These are phyloP conservation scores for Drosophila maculinotata DNA, from an alignment of 2,888 invertebrate species.

Conservation along the genomic window DNA sequence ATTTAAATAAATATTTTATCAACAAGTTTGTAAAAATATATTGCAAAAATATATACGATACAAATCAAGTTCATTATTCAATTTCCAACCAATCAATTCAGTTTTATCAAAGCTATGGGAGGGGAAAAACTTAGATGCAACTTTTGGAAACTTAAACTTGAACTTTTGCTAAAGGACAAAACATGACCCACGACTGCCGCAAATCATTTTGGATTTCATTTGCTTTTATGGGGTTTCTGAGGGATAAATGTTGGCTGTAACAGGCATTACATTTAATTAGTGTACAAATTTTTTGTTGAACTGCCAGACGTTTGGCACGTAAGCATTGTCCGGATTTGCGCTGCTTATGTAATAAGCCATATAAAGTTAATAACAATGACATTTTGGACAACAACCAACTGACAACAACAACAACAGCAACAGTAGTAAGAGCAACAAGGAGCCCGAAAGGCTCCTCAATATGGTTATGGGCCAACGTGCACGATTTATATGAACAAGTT, in stretches of 20 bases:
- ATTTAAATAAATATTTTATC: too few relatives aligned
- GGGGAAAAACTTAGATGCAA: not conserved
- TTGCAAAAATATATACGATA: not conserved
- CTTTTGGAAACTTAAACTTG: slow-evolving; percentile 2
- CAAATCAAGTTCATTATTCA: not conserved
- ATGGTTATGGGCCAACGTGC: slow-evolving; percentile 77
- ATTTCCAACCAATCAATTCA: not conserved
- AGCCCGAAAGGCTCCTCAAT: slow-evolving; percentile 57
- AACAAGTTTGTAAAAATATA: not conserved
- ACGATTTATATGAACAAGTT: slow-evolving; percentile 72
- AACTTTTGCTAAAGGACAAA: not conserved
- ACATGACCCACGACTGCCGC: not conserved
- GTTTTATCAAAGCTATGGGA: not conserved
- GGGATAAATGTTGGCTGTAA: slow-evolving; percentile 4
- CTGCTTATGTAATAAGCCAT: slow-evolving; percentile 79
- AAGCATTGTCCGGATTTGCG: slow-evolving; percentile 64
- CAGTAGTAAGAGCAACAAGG: slow-evolving; percentile 23
- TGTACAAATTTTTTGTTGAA: slow-evolving; percentile 24
- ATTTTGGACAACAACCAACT: slow-evolving; percentile 47
- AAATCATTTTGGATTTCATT: slow-evolving; percentile 1
- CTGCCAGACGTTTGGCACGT: slow-evolving; percentile 64
- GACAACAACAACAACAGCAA: not conserved
- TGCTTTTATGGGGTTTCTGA: slow-evolving; percentile 1
- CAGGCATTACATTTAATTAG: slow-evolving; percentile 68
- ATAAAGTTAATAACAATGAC: slow-evolving; percentile 80